Conservation (phyloP, 2,888 invertebrate species). For the Thysanoteuthis rhombus region DNA sequence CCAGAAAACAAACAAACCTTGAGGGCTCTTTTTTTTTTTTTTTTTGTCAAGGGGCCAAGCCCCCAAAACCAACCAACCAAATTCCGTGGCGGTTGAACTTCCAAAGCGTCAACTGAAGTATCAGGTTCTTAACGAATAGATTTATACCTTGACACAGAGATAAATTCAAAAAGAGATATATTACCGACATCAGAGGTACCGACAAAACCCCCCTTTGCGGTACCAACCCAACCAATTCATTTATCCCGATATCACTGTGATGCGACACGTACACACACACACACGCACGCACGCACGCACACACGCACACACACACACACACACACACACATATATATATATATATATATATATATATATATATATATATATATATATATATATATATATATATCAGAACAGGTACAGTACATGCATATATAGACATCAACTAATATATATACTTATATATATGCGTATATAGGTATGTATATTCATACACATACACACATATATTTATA, state of each 20-base stretch:
- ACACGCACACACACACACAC: no score
- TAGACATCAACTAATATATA: no score
- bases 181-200: neutral
- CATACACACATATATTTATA: no score
- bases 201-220: neutral
- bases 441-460: no score
- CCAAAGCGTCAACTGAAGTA: neutral
- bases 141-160: slow-evolving; percentile 12
- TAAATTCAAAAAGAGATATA: neutral
- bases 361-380: no score
- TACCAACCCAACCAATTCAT: neutral
- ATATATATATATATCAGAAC: no score
- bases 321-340: no score
- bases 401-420: no score
- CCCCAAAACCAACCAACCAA: neutral
- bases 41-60: neutral
- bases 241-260: neutral
- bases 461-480: no score
- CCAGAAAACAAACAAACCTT: neutral
- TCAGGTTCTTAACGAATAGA: neutral
- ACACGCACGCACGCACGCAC: no score
- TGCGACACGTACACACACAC: neutral
- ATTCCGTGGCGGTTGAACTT: neutral
- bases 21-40: neutral
- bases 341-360: no score